Base-by-base conservation (phyloP, 1,140 invertebrate species). In the Drosophila mauritiana region DNA sequence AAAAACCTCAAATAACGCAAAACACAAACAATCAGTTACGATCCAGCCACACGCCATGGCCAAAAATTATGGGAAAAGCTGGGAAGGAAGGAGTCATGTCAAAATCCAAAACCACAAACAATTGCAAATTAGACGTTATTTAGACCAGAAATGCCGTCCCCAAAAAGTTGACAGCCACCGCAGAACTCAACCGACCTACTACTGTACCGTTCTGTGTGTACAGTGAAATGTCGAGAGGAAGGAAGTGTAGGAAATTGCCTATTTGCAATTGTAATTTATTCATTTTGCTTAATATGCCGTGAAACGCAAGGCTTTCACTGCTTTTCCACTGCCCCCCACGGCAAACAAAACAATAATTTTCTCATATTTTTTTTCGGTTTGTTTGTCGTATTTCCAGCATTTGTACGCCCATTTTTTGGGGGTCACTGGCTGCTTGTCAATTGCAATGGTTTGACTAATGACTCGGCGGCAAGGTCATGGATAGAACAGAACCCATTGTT, bases 251-350 rank as follows among this genome's bases (percentile, higher is more conserved):
- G 84, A 89, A 89, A 89, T 89, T 89, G 84, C 84, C 84, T 89
- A 89, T 89, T 89, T 89, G 84, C 84, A 88, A 89, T 89, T 89
- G 84, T 89, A 89, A 89, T 89, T 89, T 89, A 89, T 89, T 89
- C 84, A 89, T 89, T 83, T 80, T 82, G 85, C 73, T 89, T 89
- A 89, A 89, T 89, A 89, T 68, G 85, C 84, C 84, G 80, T 89
- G 84, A 89, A 89, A 73, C 84, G 68, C 25, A 70, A 77, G 76
- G 72, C 78, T 67, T 55, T 67, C 63, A 48, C 56, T 48, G 37
- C 59, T 64, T 13, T 39, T 1, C 49, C 31, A 11, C 42, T 45
- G 42, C 48, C 56, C 40, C 15, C 65, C 27, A 22, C 20, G 20
- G 20, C 78, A 88, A 88, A 76, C 78, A 88, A 83, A 86, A 83